Conservation (phyloP, 2,113 vertebrate genomes). For the Hyperopisus bebe region DNA sequence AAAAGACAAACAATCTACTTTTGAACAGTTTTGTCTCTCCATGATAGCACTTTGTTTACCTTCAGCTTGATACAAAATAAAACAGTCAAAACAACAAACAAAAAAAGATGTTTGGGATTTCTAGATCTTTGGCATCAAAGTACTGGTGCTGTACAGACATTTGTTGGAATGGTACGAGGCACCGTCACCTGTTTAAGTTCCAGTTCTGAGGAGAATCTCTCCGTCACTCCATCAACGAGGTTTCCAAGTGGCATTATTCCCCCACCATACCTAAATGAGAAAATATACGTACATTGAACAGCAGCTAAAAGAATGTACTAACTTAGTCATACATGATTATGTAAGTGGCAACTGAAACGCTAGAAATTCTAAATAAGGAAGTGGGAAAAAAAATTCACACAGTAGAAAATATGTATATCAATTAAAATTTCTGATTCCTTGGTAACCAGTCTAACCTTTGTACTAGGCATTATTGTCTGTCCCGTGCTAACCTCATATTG, state of each 20-base stretch:
- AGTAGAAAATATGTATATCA: background rate
- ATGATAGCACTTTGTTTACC: background rate
- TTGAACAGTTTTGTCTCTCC: background rate
- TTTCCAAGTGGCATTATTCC: constrained; percentile 62
- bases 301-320: background rate
- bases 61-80: background rate
- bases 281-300: background rate
- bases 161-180: background rate
- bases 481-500: background rate
- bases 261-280: constrained; percentile 37
- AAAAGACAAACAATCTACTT: background rate
- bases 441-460: constrained; percentile 8
- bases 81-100: background rate
- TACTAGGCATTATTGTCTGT: background rate
- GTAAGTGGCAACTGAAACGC: background rate
- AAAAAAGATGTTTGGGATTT: background rate
- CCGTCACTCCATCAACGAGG: constrained; percentile 63
- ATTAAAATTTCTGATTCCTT: background rate
- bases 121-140: background rate
- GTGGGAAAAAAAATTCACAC: background rate
- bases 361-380: background rate
- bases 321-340: background rate
- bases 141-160: background rate
- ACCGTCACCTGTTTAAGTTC: constrained; percentile 78
- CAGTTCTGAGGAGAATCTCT: constrained; percentile 67